Percentiles rank a stretch among this genome's conserved stretches.
Evolutionary conservation across 1,140 invertebrate genomes (phyloP).

Genomic region (Ips nitidus): DNA sequence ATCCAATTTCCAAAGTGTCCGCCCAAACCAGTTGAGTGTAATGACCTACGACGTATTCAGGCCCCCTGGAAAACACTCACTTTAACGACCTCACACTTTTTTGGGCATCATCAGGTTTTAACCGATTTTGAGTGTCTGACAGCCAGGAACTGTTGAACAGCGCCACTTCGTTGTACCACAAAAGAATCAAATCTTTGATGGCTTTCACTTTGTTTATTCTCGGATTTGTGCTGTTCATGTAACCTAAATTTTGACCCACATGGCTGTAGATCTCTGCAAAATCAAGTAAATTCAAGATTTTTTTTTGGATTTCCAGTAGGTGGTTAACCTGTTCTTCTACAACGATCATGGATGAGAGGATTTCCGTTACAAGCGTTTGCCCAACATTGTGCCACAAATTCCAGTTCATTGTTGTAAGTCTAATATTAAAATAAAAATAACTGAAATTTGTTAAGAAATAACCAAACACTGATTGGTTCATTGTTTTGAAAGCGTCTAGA

Average conservation of each 20-base stretch:
- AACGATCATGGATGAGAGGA: slow-evolving; percentile 43
- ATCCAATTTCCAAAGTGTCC: slow-evolving; percentile 42
- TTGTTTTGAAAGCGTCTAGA: neutral
- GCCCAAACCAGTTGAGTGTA: slow-evolving; percentile 49
- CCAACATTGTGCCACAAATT: slow-evolving; percentile 62
- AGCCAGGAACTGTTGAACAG: slow-evolving; percentile 45
- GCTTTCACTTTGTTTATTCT: slow-evolving; percentile 38
- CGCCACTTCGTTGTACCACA: slow-evolving; percentile 47
- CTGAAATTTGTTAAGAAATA: slow-evolving; percentile 6
- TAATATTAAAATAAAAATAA: slow-evolving; percentile 34
- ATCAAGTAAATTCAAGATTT: neutral
- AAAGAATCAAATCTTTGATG: slow-evolving; percentile 38
- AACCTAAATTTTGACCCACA: slow-evolving; percentile 47
- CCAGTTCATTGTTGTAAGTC: slow-evolving; percentile 64
- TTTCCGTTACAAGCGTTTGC: slow-evolving; percentile 53
- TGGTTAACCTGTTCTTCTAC: slow-evolving; percentile 43
- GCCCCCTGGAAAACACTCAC: slow-evolving; percentile 28
- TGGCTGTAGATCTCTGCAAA: slow-evolving; percentile 41
- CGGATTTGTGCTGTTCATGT: slow-evolving; percentile 39
- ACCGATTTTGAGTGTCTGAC: slow-evolving; percentile 42
- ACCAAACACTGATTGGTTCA: too few species aligned
- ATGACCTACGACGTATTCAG: slow-evolving; percentile 43
- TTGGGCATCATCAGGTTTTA: neutral
- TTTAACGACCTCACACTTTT: neutral
- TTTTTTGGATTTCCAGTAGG: neutral